phyloP scores from a whole-genome alignment of 2,888 invertebrate genomes.

The Zhengitettix transpicula region DNA sequence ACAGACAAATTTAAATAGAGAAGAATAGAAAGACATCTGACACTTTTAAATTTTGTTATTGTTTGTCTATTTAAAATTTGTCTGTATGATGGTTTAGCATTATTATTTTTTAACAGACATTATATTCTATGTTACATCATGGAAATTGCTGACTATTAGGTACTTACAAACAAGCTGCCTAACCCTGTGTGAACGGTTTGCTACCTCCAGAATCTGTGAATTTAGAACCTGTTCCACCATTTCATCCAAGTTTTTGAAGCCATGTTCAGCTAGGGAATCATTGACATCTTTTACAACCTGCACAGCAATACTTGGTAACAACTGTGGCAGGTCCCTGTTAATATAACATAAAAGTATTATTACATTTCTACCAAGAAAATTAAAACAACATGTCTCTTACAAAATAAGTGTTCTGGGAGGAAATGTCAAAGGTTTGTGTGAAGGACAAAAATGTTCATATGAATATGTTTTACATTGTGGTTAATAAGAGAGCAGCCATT shows the following conservation, averaged over 20 bases:
- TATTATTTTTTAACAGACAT: neutral
- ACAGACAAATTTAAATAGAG: too few species aligned
- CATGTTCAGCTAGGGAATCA: conserved; percentile 41
- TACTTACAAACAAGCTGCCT: conserved; percentile 60
- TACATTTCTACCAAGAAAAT: neutral
- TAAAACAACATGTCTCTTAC: neutral
- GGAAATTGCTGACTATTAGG: neutral
- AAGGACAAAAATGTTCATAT: too few species aligned
- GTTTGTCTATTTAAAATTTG: too few species aligned
- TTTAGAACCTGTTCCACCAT: conserved; percentile 42
- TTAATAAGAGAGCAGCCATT: too few species aligned
- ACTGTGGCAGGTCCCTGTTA: conserved; percentile 37
- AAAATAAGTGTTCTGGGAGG: too few species aligned
- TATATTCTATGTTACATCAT: neutral
- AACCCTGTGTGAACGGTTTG: conserved; percentile 55
- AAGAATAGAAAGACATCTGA: too few species aligned
- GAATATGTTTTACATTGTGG: too few species aligned
- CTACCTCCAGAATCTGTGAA: conserved; percentile 45
- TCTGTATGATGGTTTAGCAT: too few species aligned
- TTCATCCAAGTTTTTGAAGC: conserved; percentile 35
- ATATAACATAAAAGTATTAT: conserved; percentile 4
- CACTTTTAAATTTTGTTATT: too few species aligned
- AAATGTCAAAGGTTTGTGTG: too few species aligned
- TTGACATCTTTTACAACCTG: conserved; percentile 59
- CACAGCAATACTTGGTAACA: conserved; percentile 47